Evolutionary conservation across 2,113 vertebrate species (phyloP).

Genomic region (rat (Rattus norvegicus)): DNA sequence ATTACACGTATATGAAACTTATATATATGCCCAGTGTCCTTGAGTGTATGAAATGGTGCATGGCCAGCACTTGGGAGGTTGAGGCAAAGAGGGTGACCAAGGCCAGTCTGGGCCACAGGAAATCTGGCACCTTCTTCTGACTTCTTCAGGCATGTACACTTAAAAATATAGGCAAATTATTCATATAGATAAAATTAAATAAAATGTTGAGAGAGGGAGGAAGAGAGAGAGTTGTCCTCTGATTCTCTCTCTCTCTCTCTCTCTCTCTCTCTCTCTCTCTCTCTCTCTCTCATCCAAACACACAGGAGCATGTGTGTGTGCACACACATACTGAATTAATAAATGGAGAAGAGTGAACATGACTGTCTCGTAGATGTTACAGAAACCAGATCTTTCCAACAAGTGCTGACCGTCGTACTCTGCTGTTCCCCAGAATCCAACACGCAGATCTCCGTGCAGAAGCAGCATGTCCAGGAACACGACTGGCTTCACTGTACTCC

Average conservation of each 20-base stretch:
- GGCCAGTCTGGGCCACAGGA: neutral
- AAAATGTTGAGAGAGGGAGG: neutral
- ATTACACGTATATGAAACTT: neutral
- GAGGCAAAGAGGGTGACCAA: neutral
- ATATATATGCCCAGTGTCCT: neutral
- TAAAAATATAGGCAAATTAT: neutral
- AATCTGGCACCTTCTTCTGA: neutral
- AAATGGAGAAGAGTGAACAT: neutral
- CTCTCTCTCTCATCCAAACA: neutral
- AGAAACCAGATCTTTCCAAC: slow-evolving; percentile 21
- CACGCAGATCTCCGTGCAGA: neutral
- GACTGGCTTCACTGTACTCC: neutral
- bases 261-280: too few relatives aligned
- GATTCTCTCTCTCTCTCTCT: neutral
- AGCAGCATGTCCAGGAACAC: neutral
- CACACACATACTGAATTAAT: neutral
- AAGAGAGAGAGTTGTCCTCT: neutral
- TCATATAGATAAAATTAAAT: neutral
- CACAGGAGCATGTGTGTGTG: neutral
- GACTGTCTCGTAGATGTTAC: neutral
- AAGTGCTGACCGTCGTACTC: neutral
- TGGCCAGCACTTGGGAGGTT: neutral
- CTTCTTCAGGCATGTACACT: neutral
- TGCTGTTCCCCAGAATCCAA: neutral
- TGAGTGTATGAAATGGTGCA: neutral